Conservation (phyloP, 2,888 invertebrate genomes). For the Polyommatus icarus region DNA sequence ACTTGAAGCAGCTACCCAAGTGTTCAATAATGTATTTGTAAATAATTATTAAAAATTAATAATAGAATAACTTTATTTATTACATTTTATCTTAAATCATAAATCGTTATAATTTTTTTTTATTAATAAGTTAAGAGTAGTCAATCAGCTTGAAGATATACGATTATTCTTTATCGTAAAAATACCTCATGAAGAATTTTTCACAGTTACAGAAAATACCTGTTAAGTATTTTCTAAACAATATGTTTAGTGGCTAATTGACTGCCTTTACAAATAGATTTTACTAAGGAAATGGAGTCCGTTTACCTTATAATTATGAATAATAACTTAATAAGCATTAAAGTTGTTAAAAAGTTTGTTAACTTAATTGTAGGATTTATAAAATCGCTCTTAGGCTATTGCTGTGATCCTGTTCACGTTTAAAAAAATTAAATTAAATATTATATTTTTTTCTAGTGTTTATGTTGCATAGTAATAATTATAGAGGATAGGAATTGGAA, state of each 20-base stretch:
- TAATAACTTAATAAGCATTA: constrained; percentile 19
- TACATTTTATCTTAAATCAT: not conserved
- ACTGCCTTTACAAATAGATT: not conserved
- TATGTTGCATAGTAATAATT: no score
- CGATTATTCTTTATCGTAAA: not conserved
- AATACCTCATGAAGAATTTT: not conserved
- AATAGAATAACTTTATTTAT: constrained; percentile 18
- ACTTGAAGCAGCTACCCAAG: constrained; percentile 62
- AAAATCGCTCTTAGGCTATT: constrained; percentile 70
- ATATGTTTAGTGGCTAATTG: not conserved
- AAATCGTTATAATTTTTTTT: not conserved
- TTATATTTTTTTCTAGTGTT: no score
- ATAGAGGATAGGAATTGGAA: no score
- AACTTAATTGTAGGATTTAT: constrained; percentile 19
- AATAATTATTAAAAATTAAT: constrained; percentile 37
- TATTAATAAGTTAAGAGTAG: not conserved
- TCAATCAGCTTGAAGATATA: not conserved
- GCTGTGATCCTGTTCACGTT: constrained; percentile 70
- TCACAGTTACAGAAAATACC: not conserved
- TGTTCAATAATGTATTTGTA: constrained; percentile 59
- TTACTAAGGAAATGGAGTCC: constrained; percentile 39
- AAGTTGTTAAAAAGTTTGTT: not conserved
- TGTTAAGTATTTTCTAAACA: not conserved
- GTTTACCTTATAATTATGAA: constrained; percentile 39
- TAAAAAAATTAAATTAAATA: no score